These are phyloP conservation scores for Xiphophorus birchmanni DNA, from an alignment of 2,797 vertebrate species.

Conservation along the genomic window DNA sequence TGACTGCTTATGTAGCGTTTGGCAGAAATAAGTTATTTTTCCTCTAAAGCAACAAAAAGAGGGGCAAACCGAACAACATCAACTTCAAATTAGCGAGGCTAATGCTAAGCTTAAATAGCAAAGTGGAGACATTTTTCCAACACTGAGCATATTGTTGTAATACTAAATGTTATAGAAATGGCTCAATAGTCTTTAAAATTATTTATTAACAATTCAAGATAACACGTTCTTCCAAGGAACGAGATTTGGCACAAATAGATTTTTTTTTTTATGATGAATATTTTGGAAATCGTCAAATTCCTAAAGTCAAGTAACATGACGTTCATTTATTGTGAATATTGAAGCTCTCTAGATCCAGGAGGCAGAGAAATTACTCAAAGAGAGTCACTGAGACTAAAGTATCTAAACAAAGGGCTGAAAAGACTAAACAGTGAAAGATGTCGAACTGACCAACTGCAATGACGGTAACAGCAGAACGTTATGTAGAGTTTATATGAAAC, in stretches of 20 bases:
- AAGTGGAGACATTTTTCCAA: background rate
- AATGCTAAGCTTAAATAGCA: background rate
- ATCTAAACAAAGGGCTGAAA: slow-evolving; percentile 36
- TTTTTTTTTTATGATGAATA: background rate
- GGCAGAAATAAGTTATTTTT: background rate
- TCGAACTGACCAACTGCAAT: slow-evolving; percentile 11
- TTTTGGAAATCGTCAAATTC: background rate
- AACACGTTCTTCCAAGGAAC: background rate
- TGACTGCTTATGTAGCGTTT: background rate
- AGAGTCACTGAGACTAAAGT: slow-evolving; percentile 18
- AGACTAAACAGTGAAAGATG: slow-evolving; percentile 27
- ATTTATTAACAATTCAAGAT: background rate
- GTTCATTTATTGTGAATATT: background rate
- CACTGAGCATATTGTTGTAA: background rate
- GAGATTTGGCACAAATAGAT: background rate
- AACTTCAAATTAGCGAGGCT: background rate
- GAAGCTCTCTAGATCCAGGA: background rate
- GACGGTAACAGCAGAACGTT: slow-evolving; percentile 8
- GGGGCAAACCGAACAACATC: background rate
- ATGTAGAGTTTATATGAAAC: slow-evolving; percentile 36
- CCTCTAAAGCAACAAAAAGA: background rate
- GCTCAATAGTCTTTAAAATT: background rate
- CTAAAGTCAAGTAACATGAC: background rate
- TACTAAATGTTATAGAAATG: background rate
- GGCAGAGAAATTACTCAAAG: slow-evolving; percentile 8